Base-by-base conservation (phyloP, 2,888 invertebrate genomes). In the Xiphydria camelus region DNA sequence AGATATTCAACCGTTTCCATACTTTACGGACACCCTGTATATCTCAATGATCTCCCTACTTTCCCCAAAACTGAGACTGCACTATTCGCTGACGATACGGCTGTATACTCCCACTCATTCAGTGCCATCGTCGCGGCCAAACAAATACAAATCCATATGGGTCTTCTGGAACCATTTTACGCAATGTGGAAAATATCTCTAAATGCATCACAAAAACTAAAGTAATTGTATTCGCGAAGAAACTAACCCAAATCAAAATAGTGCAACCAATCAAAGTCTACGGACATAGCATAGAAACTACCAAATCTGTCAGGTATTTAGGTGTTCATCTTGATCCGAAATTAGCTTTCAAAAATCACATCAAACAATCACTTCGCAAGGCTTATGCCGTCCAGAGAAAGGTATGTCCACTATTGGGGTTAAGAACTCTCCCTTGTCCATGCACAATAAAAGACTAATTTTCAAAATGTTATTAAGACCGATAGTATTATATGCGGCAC, bases 401-500 rank as follows among this genome's bases (percentile, higher is more conserved):
- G 12, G 18, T 41, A 2, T 45, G 41, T 15, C 23, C 45, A 10
- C 26, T 51, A 19, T 12, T 49, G n/a, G n/a, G 20, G 25, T 18
- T 4, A 31, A 22, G 15, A 31, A 25, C 2, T 37, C 37, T n/a
- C 29, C 12, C 18, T 12, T 42, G 9, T 42, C 15, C 4, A 32
- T n/a, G 10, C 38, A 32, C 14, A 49, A 49, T 18, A 49, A 50
- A 37, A 50, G 19, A 40, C 5, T 45, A 20, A 40, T 51, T 2
- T 51, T 45, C 21, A 49, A 33, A 7, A 4, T 35, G 14, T 40
- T 49, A 4, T 29, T 49, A 5, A 23, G 48, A 31, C 48, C 48
- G 1, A 33, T 37, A 6, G 9, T 49, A 7, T 49, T 51, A 12
- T 55, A 58, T 25, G 53, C 52, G 1, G 54, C 51, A n/a, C 55